A percentile compares a stretch with the other conserved stretches of the same genome.
Conservation (phyloP, 2,888 invertebrate genomes). For the Mamestra brassicae region DNA sequence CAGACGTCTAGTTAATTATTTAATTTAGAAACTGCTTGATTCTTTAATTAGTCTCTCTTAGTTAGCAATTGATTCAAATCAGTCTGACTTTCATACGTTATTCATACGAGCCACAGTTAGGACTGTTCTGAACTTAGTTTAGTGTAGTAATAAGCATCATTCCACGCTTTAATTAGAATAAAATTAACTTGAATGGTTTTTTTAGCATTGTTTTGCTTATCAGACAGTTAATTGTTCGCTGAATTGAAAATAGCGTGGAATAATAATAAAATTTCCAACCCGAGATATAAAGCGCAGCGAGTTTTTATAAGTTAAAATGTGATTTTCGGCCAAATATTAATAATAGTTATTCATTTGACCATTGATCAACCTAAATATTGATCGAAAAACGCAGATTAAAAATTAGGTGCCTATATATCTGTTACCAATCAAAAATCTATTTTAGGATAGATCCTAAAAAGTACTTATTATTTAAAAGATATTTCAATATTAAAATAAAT, state of each 20-base stretch:
- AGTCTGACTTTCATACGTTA: neutral
- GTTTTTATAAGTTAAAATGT: no score
- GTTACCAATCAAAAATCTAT: no score
- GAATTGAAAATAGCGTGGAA: neutral
- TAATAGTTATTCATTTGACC: no score
- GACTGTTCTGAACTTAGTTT: neutral
- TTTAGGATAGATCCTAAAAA: no score
- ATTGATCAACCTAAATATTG: no score
- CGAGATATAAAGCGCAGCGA: neutral
- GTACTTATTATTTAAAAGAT: no score
- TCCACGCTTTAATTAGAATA: neutral
- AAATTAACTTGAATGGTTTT: neutral
- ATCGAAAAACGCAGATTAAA: no score
- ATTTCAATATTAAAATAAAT: no score
- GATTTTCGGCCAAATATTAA: no score
- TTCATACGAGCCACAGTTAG: constrained; percentile 1
- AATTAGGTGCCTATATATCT: no score
- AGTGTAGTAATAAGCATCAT: neutral
- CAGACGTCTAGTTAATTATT: neutral
- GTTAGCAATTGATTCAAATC: neutral
- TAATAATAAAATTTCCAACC: neutral
- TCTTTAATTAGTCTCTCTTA: neutral
- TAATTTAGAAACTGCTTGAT: neutral
- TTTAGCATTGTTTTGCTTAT: constrained; percentile 5
- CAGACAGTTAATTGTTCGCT: neutral